Evolutionary conservation across 2,888 invertebrate species (phyloP), one percentile per base, ranked within the genome.

Genomic region (Branchellion lobata): DNA sequence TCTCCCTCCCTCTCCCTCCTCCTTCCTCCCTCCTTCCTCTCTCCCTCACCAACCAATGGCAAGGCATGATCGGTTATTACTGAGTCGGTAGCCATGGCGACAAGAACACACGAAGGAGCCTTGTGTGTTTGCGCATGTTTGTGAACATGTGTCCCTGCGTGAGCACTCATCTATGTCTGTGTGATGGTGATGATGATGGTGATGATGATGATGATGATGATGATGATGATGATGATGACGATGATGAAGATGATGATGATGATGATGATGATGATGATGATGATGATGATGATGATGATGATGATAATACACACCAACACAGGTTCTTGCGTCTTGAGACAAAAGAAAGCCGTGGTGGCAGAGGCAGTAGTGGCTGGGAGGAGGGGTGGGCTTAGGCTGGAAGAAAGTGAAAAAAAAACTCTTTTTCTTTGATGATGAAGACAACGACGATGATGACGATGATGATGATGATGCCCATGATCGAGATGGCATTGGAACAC

Each of bases 201-300:
- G n/a, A n/a, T n/a, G n/a, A n/a, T n/a, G n/a, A n/a, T n/a, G n/a
- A n/a, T n/a, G n/a, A n/a, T n/a, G n/a, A n/a, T n/a, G n/a, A n/a
- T n/a, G n/a, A n/a, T n/a, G 11, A 71, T 71, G 21, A 31, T 71
- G 61, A 76, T 0, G 76, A 57, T 31, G 76, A 31, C 21, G 61
- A 76, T 31, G 76, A 76, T 27, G 76, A 69, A 18, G 78, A 78
- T 33, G 78, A 68, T 78, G 78, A 78, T 78, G 78, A 78, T 78
- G 68, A 69, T 68, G 78, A 68, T 69, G 78, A 27, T 69, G 68
- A 78, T 34, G 69, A 78, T 78, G 78, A 69, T 69, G 78, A 69
- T 78, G 65, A 31, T 69, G 78, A 69, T 78, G 78, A 69, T 69
- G 78, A 33, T 78, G 69, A 78, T 75, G 68, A 68, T 68, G 68